Evolutionary conservation across 2,113 vertebrate genomes (phyloP).

Genomic region (Seriola dumerili): DNA sequence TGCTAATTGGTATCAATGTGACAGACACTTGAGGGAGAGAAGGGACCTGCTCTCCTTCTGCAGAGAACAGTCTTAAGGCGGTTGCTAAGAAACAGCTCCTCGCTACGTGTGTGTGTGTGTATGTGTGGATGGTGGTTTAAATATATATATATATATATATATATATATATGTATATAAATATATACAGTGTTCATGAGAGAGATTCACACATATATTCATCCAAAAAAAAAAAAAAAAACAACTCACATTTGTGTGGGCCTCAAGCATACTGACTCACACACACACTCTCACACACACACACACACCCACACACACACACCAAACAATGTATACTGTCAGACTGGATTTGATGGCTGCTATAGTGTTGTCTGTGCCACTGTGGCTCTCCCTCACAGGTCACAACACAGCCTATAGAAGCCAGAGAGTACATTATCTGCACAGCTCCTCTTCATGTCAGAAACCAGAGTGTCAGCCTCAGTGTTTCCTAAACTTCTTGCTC

Average conservation of each 20-base stretch:
- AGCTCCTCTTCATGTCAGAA: neutral
- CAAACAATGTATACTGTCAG: constrained; percentile 2
- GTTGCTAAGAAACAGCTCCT: constrained; percentile 73
- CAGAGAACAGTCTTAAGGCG: constrained; percentile 28
- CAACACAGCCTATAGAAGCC: constrained; percentile 5
- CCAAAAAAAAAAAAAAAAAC: neutral
- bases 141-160: too few relatives aligned
- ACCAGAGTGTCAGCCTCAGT: neutral
- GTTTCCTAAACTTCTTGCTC: neutral
- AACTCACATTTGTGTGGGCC: neutral
- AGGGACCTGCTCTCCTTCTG: constrained; percentile 13
- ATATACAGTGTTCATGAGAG: constrained; percentile 9
- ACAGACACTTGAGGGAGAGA: constrained; percentile 56
- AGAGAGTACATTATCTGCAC: constrained; percentile 11
- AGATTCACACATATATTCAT: neutral
- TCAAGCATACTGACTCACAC: neutral
- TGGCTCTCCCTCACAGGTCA: constrained; percentile 9
- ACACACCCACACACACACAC: neutral
- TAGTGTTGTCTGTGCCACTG: neutral
- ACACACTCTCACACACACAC: neutral
- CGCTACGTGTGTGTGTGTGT: constrained; percentile 15
- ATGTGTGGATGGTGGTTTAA: neutral
- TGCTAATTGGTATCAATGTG: constrained; percentile 63
- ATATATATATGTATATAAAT: neutral
- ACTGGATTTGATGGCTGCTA: constrained; percentile 19